Evolutionary conservation across 2,797 vertebrate genomes (phyloP).

Genomic region (Gymnopithys bicolor): DNA sequence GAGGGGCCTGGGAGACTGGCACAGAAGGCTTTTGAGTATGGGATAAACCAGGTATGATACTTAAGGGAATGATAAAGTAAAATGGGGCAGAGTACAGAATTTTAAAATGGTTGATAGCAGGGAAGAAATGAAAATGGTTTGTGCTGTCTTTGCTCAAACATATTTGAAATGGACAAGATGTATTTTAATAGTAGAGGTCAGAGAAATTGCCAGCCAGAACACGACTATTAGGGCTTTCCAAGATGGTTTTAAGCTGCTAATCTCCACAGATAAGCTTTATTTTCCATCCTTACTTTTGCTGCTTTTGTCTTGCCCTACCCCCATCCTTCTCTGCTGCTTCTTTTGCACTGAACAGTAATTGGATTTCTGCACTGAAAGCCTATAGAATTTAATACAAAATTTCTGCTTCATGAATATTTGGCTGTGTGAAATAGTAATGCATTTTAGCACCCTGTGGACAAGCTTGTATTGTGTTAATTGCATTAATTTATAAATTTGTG

Average conservation of each 20-base stretch:
- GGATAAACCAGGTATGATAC: slow-evolving; percentile 88
- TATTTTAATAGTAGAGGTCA: background rate
- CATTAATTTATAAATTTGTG: background rate
- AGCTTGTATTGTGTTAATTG: background rate
- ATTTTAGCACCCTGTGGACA: background rate
- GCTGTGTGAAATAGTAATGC: background rate
- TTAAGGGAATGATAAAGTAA: background rate
- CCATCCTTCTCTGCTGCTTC: slow-evolving; percentile 2
- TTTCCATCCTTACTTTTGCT: background rate
- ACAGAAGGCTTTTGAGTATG: slow-evolving; percentile 97
- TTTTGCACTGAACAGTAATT: slow-evolving; percentile 56
- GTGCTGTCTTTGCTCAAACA: background rate
- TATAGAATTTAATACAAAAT: slow-evolving; percentile 42
- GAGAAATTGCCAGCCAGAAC: background rate
- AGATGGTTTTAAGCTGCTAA: background rate
- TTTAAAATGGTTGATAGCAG: background rate
- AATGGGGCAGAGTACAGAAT: background rate
- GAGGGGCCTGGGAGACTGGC: slow-evolving; percentile 94
- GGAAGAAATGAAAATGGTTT: background rate
- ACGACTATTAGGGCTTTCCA: background rate
- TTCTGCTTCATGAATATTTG: slow-evolving; percentile 36
- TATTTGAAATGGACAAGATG: background rate
- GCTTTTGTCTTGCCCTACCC: background rate
- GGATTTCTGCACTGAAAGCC: slow-evolving; percentile 30
- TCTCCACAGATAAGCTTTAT: background rate